Base-by-base conservation (phyloP, 35 echinoderm and acorn worm genomes). In the Lytechinus pictus region DNA sequence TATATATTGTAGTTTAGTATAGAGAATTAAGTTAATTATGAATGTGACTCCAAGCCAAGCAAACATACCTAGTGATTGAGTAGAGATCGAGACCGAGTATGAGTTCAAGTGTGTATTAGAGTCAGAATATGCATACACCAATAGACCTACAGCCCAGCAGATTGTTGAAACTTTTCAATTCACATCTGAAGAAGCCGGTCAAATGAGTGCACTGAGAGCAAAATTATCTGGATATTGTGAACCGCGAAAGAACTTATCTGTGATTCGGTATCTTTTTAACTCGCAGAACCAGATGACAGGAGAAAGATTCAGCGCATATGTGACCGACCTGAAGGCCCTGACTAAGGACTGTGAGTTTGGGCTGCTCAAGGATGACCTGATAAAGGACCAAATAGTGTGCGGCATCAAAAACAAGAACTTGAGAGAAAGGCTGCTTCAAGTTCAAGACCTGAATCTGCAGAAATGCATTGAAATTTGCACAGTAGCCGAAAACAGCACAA, bases 241-340 rank as follows among this genome's bases (percentile, higher is more conserved):
- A 27, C 96, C 96, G 4, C 89, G 66, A 61, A 93, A 89, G 27
- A 96, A 96, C 94, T 60, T 92, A 24, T 87, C 86, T 12, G 94
- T 96, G 71, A 52, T 96, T 27, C 8, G 97, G 24, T 97, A 96
- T 52, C 87, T 94, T 28, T 97, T 97, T 29, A 97, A 97, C 95
- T 94, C 92, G 13, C 60, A 95, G 53, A 86, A 88, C 53, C 97
- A 97, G 52, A 10, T 86, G 27, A 57, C 16, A 4, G 86, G 55
- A 13, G 97, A 97, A 51, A 71, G 92, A 0, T 88, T 97, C 44
- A 92, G 94, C 21, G 51, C 95, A 12, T 97, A 96, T 61, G 27
- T 96, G 0, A 94, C 93, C 24, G 91, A 95, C 9, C 52, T 97
- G 10, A 58, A 93, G 5, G 28, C 86, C 16, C 89, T 97, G 1